A percentile compares a stretch with the other conserved stretches of the same genome.
Evolutionary conservation across 2,113 vertebrate genomes (phyloP).

Genomic region (Malurus melanocephalus): DNA sequence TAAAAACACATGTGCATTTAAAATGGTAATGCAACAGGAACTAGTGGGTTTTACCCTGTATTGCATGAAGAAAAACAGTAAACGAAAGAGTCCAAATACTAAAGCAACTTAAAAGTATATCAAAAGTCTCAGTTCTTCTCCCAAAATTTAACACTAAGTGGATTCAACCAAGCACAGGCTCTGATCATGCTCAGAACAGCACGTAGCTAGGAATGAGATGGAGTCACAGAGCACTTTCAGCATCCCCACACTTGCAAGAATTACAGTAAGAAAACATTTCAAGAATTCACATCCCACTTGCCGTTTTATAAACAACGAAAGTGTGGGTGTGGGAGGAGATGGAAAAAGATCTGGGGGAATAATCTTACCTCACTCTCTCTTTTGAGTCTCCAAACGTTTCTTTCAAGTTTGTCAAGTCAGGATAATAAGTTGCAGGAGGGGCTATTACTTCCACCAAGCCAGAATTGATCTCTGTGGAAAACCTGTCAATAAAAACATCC

Average conservation of each 20-base stretch:
- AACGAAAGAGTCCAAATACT: neutral
- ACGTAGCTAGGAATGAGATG: neutral
- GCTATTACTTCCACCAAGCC: conserved; percentile 95
- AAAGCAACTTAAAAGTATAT: neutral
- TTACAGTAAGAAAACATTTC: conserved; percentile 47
- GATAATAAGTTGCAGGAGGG: conserved; percentile 90
- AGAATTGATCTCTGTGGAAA: conserved; percentile 90
- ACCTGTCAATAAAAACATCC: conserved; percentile 71
- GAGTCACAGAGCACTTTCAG: neutral
- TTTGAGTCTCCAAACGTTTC: conserved; percentile 97
- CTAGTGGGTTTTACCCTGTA: neutral
- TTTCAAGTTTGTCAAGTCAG: conserved; percentile 90
- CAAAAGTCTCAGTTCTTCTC: neutral
- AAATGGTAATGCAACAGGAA: neutral
- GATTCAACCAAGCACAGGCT: neutral
- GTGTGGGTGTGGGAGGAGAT: neutral
- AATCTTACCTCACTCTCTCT: conserved; percentile 89
- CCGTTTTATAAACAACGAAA: conserved; percentile 7
- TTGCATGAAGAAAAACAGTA: neutral
- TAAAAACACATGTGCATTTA: neutral
- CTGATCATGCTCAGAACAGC: neutral
- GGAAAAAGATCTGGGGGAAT: neutral
- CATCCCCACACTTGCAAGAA: neutral
- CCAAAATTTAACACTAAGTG: neutral
- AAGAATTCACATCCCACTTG: conserved; percentile 50